Evolutionary conservation across 2,888 invertebrate genomes (phyloP), one percentile per base, ranked within the genome.

Genomic region (Dolomedes plantarius): DNA sequence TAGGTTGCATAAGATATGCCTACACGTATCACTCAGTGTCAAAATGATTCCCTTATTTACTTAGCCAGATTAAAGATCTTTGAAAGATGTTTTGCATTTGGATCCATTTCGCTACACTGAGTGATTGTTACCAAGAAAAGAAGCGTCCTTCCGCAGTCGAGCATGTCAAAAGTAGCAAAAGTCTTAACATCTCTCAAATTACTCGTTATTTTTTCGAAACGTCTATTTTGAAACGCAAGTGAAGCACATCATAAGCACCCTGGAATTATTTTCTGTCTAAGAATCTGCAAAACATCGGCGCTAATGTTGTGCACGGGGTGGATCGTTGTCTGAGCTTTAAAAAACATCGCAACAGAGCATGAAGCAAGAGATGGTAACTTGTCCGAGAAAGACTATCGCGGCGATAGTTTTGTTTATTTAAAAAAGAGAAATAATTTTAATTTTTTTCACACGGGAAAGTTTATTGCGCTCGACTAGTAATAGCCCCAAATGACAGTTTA

Each of bases 221-320:
- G 46, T 46, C 46, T 46, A 46, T 46, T 56, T 56, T 56, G 56
- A 19, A 23, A 23, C 56, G 23, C 56, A 56, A 56, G 56, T 56
- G 56, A 56, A 56, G 56, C 56, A 56, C 23, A 23, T 56, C 23
- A 56, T 23, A 56, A 16, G 19, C 23, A 56, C 56, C 56, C 23
- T 23, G 56, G 16, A 56, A 56, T 56, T 56, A 56, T 36, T 9
- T 56, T 56, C 6, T 23, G 56, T 2, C 16, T 46, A 46, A n/a
- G n/a, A n/a, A n/a, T n/a, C n/a, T n/a, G 5, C 36, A 9, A 36
- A 36, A 56, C 56, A 23, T 5, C 23, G 11, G 56, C 23, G 23
- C 6, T 23, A 46, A 46, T 46, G 46, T 3, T 6, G 11, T 56
- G 23, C 3, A 16, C 56, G 6, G 16, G n/a, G 19, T 23, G 23